Percentiles rank a stretch among this genome's conserved stretches.
These are phyloP conservation scores for Todiramphus chloris DNA, from an alignment of 2,113 vertebrate species.

Conservation along the genomic window DNA sequence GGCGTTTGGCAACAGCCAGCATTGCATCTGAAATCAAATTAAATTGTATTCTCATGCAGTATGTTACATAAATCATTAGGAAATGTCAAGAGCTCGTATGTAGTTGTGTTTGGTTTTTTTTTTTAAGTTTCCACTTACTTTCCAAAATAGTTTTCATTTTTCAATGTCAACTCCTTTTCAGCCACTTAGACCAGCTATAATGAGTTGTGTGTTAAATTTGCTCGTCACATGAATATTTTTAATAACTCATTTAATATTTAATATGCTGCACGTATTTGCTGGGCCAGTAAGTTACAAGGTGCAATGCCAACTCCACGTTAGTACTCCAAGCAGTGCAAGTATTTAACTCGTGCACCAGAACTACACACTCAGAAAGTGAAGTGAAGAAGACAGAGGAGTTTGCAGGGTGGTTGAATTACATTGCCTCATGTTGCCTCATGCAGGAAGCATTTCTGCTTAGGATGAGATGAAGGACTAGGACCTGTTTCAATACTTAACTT, in stretches of 20 bases:
- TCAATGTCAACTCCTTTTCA: constrained; percentile 76
- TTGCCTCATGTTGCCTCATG: not conserved
- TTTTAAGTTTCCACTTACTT: constrained; percentile 74
- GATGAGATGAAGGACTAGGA: not conserved
- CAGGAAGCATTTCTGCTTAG: not conserved
- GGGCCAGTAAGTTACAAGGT: not conserved
- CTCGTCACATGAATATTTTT: constrained; percentile 54
- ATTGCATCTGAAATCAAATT: constrained; percentile 76
- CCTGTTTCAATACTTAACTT: constrained; percentile 59
- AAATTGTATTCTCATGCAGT: constrained; percentile 71
- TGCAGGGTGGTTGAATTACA: not conserved
- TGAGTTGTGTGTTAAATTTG: constrained; percentile 65
- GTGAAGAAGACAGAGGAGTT: not conserved
- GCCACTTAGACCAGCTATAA: constrained; percentile 66
- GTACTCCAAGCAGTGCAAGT: not conserved
- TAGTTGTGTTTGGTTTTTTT: constrained; percentile 39
- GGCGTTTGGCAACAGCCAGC: constrained; percentile 52
- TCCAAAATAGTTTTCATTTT: constrained; percentile 80
- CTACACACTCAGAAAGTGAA: not conserved
- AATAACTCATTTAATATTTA: constrained; percentile 60
- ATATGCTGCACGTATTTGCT: not conserved
- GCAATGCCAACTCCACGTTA: not conserved
- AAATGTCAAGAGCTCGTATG: constrained; percentile 72
- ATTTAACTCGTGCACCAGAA: not conserved
- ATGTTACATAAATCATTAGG: constrained; percentile 79